Conservation (phyloP, 2,113 vertebrate species). For the Pionites leucogaster region DNA sequence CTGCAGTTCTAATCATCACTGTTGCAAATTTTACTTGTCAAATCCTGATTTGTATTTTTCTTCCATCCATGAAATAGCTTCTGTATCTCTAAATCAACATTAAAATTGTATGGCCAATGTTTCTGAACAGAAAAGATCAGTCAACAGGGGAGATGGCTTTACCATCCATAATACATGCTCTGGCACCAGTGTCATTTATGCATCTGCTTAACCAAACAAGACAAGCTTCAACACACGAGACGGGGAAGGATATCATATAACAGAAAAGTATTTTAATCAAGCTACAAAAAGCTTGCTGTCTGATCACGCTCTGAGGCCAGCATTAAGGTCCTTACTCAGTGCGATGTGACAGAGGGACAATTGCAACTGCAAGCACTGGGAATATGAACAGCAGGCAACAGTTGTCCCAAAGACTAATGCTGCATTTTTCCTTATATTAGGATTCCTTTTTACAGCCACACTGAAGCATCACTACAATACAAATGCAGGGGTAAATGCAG, state of each 20-base stretch:
- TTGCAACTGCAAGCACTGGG: background rate
- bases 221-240: background rate
- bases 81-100: background rate
- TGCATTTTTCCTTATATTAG: background rate
- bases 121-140: conserved; percentile 9
- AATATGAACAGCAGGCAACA: background rate
- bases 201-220: background rate
- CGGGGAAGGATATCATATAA: background rate
- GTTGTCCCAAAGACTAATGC: background rate
- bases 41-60: background rate
- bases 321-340: background rate
- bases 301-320: background rate
- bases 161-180: background rate
- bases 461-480: background rate
- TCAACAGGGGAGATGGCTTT: background rate
- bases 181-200: background rate
- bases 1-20: background rate
- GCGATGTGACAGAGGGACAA: background rate
- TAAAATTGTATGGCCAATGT: background rate
- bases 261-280: background rate
- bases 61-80: background rate
- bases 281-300: background rate
- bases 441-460: background rate
- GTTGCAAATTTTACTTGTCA: background rate
- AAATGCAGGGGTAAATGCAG: background rate